Evolutionary conservation across 1,140 invertebrate species (phyloP).

Genomic region (Colletes latitarsis): DNA sequence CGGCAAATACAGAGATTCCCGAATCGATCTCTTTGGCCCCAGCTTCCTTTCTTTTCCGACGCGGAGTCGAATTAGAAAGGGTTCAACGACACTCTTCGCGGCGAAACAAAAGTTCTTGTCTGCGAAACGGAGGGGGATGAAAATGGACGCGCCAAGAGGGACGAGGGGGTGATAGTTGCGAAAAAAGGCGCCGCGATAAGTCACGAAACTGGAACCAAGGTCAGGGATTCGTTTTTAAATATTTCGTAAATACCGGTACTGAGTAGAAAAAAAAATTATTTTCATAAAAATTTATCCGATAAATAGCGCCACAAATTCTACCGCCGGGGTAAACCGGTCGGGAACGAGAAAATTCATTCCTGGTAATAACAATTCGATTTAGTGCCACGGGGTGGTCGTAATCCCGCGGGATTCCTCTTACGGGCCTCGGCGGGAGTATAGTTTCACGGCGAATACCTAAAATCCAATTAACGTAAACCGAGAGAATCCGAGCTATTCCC

Average conservation of each 20-base stretch:
- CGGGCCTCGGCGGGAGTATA: background rate
- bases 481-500: no score
- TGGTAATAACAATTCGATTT: background rate
- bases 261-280: no score
- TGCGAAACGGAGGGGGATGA: background rate
- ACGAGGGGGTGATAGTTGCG: background rate
- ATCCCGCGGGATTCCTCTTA: background rate
- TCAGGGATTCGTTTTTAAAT: no score
- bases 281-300: no score
- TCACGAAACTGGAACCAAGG: no score
- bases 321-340: background rate
- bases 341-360: background rate
- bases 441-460: background rate
- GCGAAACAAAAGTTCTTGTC: background rate
- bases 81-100: slow-evolving; percentile 51
- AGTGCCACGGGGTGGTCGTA: background rate
- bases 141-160: slow-evolving; percentile 32
- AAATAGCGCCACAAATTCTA: background rate
- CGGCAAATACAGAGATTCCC: slow-evolving; percentile 9
- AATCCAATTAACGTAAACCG: background rate
- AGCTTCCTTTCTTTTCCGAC: slow-evolving; percentile 25
- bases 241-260: no score
- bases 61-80: slow-evolving; percentile 40
- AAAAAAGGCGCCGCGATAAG: no score
- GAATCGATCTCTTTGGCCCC: slow-evolving; percentile 8